Base-by-base conservation (phyloP, 2,888 invertebrate species). In the Beris morrisii region DNA sequence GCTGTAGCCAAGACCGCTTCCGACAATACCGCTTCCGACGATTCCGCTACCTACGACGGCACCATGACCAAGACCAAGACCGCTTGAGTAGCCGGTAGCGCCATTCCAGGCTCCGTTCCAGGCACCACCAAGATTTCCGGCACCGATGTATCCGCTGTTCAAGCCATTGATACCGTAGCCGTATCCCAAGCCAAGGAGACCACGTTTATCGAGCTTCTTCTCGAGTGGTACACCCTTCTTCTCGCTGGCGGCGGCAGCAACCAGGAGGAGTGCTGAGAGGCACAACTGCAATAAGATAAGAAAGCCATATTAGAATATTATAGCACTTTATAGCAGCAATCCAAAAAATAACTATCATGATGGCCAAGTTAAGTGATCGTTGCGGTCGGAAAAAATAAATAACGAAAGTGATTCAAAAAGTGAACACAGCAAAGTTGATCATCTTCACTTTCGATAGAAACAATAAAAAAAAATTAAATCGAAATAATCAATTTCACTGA, bases 181-280 rank as follows among this genome's bases (percentile, higher is more conserved):
- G 74, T 91, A 91, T 73, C 91, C 92, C 76, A 91, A 84, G 77
- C 89, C 87, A 68, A 90, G 83, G 73, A 92, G 85, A 72, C 92
- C 92, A 73, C 92, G 89, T 81, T 92, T 92, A 82, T 90, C 90
- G 79, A 90, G 85, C 80, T 91, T 91, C 84, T 92, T 90, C 70
- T 88, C 89, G 72, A 85, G 79, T 65, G 86, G 83, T 73, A 84
- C 84, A 73, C 84, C 85, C 75, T 84, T 83, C 70, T 81, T 81
- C 78, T 82, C 81, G 72, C 82, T 79, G 73, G 86, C 90, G 75
- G 78, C 81, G 70, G 83, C 81, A 70, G 88, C 87, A 79, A 88
- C 90, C 83, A 92, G 88, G 81, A 85, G 83, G 84, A 91, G 86
- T 84, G 90, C 84, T 82, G 86, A 86, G 83, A 89, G 82, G 81